Percentiles rank a stretch among this genome's conserved stretches.
These are phyloP conservation scores for Acronicta aceris DNA, from an alignment of 2,888 invertebrate species.

Conservation along the genomic window DNA sequence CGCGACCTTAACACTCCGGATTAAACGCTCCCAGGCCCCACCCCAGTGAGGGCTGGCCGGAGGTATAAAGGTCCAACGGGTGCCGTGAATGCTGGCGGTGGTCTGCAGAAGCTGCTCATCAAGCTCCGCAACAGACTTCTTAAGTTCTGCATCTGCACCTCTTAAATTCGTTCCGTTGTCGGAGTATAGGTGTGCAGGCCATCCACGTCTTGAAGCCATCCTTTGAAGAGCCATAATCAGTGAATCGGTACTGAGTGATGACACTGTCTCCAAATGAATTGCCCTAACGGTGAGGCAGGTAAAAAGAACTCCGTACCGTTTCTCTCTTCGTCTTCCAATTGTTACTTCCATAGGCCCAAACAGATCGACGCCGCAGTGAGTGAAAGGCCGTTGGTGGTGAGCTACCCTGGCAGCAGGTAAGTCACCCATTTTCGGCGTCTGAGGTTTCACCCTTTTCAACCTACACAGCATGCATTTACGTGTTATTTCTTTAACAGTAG, in stretches of 20 bases:
- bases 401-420: conserved; percentile 11
- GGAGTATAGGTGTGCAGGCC: conserved; percentile 24
- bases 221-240: conserved; percentile 50
- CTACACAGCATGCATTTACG: conserved; percentile 18
- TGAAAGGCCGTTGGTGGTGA: conserved; percentile 8
- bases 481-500: conserved; percentile 4
- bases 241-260: conserved; percentile 36
- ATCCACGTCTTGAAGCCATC: conserved; percentile 48
- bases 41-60: conserved; percentile 46
- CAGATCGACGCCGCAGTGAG: conserved; percentile 21
- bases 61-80: conserved; percentile 42
- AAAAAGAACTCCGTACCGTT: conserved; percentile 46
- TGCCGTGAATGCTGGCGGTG: neutral
- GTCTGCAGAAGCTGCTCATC: neutral
- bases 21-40: conserved; percentile 49
- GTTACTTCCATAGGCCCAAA: conserved; percentile 44
- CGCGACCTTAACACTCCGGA: conserved; percentile 40
- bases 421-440: conserved; percentile 17
- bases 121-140: conserved; percentile 4
- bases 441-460: conserved; percentile 6
- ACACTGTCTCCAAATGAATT: conserved; percentile 44
- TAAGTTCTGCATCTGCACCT: conserved; percentile 2
- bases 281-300: conserved; percentile 51
- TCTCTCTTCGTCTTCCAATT: conserved; percentile 27
- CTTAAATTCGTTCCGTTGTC: conserved; percentile 7